Conservation (phyloP, 2,113 vertebrate genomes). For the Pontoporia blainvillei region DNA sequence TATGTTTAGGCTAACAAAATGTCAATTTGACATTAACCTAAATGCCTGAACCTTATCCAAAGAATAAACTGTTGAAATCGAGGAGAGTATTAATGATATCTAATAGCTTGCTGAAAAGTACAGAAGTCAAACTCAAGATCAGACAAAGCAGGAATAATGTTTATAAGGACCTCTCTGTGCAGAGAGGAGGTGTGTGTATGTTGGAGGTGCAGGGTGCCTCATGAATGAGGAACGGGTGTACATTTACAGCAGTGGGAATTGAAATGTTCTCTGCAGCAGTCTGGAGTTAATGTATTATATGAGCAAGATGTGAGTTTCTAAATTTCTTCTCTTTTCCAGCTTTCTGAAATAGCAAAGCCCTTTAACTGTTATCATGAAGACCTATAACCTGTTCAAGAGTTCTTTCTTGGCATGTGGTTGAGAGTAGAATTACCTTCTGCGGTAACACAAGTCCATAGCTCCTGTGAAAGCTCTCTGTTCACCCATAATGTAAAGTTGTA, state of each 20-base stretch:
- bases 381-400: background rate
- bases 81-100: background rate
- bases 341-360: background rate
- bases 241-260: background rate
- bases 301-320: background rate
- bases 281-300: background rate
- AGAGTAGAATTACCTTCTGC: background rate
- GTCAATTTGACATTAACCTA: conserved; percentile 7
- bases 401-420: background rate
- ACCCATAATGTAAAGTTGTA: background rate
- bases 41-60: background rate
- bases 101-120: background rate
- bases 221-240: background rate
- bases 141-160: background rate
- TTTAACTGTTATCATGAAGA: background rate
- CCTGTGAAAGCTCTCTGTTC: background rate
- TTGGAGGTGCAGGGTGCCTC: background rate
- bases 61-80: background rate
- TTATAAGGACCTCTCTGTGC: background rate
- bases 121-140: background rate
- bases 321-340: background rate
- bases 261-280: background rate
- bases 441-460: background rate
- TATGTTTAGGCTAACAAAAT: background rate
- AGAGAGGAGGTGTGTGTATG: background rate